Percentiles rank a stretch among this genome's conserved stretches.
Conservation (phyloP, 2,797 vertebrate genomes). For the Hypotaenidia philippensis region DNA sequence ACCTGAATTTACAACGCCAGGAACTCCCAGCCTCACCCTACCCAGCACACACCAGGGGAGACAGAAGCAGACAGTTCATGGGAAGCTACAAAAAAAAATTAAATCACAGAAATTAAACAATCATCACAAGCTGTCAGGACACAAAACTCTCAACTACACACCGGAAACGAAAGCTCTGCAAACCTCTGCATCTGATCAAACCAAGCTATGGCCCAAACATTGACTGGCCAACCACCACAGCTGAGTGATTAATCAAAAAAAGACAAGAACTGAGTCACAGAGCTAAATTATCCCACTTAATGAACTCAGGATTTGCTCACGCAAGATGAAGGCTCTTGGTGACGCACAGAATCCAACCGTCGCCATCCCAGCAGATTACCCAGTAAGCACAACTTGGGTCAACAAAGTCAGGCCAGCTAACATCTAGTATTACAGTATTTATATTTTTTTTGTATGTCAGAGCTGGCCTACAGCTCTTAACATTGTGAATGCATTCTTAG, state of each 20-base stretch:
- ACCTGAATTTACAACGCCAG: background rate
- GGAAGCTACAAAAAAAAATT: background rate
- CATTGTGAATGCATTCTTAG: background rate
- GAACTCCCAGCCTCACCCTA: background rate
- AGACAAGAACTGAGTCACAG: background rate
- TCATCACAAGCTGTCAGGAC: background rate
- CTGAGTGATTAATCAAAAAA: background rate
- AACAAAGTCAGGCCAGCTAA: background rate
- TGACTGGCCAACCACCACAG: background rate
- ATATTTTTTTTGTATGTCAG: background rate
- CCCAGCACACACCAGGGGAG: background rate
- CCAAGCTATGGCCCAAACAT: background rate
- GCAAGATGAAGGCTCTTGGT: background rate
- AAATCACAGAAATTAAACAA: background rate
- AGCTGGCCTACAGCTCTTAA: background rate
- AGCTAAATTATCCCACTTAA: background rate
- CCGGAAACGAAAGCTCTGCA: background rate
- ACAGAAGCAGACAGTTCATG: background rate
- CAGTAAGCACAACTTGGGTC: background rate
- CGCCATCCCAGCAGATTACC: background rate
- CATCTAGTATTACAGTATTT: background rate
- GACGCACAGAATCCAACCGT: background rate
- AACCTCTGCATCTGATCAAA: background rate
- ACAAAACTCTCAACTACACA: rapidly evolving
- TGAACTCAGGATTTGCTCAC: background rate